phyloP scores from a whole-genome alignment of 30 jellyfish, hydroid and myxozoan genomes.

The Nemopilema nomurai region DNA sequence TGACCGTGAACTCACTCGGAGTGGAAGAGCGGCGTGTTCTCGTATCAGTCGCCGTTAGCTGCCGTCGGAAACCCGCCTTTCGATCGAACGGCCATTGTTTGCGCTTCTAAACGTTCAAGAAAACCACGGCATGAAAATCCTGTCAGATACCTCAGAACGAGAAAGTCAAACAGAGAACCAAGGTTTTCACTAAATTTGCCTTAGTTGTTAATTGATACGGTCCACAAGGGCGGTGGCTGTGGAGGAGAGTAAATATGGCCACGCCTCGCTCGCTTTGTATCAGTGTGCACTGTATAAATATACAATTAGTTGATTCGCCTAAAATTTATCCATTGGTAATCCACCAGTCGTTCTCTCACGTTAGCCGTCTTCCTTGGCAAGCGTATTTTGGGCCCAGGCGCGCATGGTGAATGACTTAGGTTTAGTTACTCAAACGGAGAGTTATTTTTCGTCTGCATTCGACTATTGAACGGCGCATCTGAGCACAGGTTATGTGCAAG shows the following conservation, averaged over 20 bases:
- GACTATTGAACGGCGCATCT: slow-evolving; percentile 30
- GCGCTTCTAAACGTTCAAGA: neutral
- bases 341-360: slow-evolving; percentile 26
- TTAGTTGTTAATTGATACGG: slow-evolving; percentile 3
- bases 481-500: slow-evolving; percentile 44
- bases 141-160: neutral
- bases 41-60: neutral
- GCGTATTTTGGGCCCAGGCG: slow-evolving; percentile 25
- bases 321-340: slow-evolving; percentile 20
- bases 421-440: slow-evolving; percentile 32
- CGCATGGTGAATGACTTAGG: slow-evolving; percentile 28
- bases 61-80: neutral
- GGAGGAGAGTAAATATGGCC: neutral
- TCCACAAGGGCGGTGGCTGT: slow-evolving; percentile 22
- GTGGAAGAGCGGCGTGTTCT: neutral
- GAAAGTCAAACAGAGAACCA: neutral
- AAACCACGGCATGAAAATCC: neutral
- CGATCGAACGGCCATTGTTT: neutral
- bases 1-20: neutral
- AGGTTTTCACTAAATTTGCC: neutral
- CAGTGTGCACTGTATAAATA: slow-evolving; percentile 4
- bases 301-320: neutral
- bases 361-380: slow-evolving; percentile 18
- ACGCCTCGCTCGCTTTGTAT: neutral
- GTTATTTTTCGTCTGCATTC: slow-evolving; percentile 29